These are phyloP conservation scores for Heliconius himera DNA, from an alignment of 1,140 invertebrate species.

Conservation along the genomic window DNA sequence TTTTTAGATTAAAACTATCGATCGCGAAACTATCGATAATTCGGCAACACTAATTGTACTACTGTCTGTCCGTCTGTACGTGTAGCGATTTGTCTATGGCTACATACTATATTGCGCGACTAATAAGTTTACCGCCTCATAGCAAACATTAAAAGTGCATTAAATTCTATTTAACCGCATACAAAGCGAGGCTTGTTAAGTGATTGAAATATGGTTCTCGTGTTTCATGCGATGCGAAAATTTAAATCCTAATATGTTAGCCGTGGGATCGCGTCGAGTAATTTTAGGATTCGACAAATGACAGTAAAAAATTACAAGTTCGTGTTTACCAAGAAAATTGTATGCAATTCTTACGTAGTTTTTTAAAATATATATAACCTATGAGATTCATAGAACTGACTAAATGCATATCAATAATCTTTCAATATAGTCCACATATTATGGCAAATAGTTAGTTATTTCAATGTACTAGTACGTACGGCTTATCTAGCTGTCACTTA, in stretches of 20 bases:
- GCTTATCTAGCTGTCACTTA: slow-evolving; percentile 22
- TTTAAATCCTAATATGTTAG: slow-evolving; percentile 30
- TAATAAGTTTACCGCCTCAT: slow-evolving; percentile 59
- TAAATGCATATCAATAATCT: neutral
- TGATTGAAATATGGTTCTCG: slow-evolving; percentile 61
- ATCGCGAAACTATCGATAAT: no score
- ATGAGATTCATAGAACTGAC: neutral
- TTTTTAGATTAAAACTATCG: no score
- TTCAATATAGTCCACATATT: neutral
- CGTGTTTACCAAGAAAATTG: neutral
- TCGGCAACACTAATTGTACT: no score
- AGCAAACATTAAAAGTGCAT: slow-evolving; percentile 75
- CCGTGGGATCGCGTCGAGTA: neutral
- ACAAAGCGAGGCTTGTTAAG: slow-evolving; percentile 65
- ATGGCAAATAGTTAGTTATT: slow-evolving; percentile 12
- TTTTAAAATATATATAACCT: neutral
- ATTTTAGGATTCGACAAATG: neutral
- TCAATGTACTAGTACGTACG: slow-evolving; percentile 2
- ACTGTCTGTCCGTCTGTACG: slow-evolving; percentile 58
- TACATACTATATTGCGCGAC: slow-evolving; percentile 43
- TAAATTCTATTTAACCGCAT: slow-evolving; percentile 69
- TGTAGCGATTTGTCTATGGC: slow-evolving; percentile 53
- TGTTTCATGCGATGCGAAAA: slow-evolving; percentile 54
- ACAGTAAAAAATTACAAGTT: neutral
- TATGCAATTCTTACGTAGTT: neutral